These are phyloP conservation scores for Pogonocichla stellata DNA, from an alignment of 2,113 vertebrate species.

Conservation along the genomic window DNA sequence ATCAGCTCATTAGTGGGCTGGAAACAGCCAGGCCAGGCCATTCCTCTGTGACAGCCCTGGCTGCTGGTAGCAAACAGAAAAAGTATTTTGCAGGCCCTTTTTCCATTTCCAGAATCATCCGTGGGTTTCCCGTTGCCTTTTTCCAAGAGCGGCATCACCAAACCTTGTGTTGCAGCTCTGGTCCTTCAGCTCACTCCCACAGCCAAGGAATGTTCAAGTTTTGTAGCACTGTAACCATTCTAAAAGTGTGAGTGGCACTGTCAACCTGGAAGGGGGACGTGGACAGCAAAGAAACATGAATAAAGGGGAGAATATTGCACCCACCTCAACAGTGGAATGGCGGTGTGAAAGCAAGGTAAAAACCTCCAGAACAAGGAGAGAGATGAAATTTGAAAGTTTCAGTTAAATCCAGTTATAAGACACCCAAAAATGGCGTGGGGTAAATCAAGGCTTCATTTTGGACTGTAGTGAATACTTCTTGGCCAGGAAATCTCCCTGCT, in stretches of 20 bases:
- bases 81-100: background rate
- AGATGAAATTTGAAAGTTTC: background rate
- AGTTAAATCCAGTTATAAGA: background rate
- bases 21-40: background rate
- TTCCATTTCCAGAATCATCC: background rate
- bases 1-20: background rate
- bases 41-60: background rate
- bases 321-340: background rate
- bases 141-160: background rate
- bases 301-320: background rate
- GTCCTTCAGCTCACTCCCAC: background rate
- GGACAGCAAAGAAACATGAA: background rate
- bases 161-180: background rate
- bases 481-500: background rate
- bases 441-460: background rate
- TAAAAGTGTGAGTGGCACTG: background rate
- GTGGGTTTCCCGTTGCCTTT: background rate
- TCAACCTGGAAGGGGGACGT: background rate
- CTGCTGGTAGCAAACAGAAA: background rate
- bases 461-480: accelerated
- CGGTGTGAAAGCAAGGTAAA: accelerated
- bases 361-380: background rate
- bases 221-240: background rate
- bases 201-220: background rate
- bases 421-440: background rate